These are phyloP conservation scores for Pteruthius melanotis DNA, from an alignment of 2,113 vertebrate genomes.

Conservation along the genomic window DNA sequence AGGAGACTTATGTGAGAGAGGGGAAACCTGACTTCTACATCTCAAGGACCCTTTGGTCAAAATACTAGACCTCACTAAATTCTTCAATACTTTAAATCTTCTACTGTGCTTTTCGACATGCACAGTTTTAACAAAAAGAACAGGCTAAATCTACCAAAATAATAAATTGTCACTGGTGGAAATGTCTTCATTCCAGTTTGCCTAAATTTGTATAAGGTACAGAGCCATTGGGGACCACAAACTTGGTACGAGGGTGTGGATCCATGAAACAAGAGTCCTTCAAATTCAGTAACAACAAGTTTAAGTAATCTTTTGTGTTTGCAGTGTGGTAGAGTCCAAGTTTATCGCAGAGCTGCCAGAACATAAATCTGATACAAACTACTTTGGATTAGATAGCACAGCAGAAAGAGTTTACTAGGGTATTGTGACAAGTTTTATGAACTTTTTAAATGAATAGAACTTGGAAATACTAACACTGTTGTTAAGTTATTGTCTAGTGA, in stretches of 20 bases:
- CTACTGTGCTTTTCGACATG: not conserved
- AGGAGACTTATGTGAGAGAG: not conserved
- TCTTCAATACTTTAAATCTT: not conserved
- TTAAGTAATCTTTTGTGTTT: constrained; percentile 39
- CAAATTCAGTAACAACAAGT: constrained; percentile 28
- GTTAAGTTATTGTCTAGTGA: not conserved
- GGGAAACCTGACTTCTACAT: not conserved
- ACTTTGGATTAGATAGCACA: constrained; percentile 51
- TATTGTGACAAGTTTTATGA: constrained; percentile 19
- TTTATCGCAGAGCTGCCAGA: constrained; percentile 50
- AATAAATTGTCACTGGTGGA: not conserved
- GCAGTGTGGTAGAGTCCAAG: constrained; percentile 29
- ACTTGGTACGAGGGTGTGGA: not conserved
- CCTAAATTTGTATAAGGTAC: not conserved
- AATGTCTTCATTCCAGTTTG: not conserved
- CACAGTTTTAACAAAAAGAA: not conserved
- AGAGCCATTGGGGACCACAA: not conserved
- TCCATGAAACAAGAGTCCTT: constrained; percentile 30
- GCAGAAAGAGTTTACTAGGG: constrained; percentile 35
- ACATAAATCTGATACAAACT: constrained; percentile 60
- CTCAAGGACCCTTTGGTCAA: not conserved
- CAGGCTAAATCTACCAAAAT: not conserved
- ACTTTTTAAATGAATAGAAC: constrained; percentile 48
- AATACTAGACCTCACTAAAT: not conserved
- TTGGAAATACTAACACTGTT: not conserved